Percentiles rank a stretch among this genome's conserved stretches.
Conservation (phyloP, 2,888 invertebrate genomes). For the Sisyra nigra region DNA sequence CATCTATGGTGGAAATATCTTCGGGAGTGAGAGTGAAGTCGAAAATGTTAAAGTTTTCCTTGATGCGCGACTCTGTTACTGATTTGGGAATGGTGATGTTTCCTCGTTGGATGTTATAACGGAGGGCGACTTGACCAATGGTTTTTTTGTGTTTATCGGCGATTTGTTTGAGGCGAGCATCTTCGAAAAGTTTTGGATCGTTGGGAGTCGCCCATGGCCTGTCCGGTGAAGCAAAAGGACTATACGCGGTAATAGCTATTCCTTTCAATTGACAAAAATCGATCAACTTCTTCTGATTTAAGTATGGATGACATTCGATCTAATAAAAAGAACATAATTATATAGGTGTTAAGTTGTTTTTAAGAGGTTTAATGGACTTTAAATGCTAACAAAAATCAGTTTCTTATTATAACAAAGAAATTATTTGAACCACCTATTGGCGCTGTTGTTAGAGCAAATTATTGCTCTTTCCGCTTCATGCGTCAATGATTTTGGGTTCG, state of each 20-base stretch:
- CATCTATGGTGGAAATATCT: conserved; percentile 47
- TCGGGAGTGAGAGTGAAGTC: conserved; percentile 54
- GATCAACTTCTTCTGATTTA: conserved; percentile 52
- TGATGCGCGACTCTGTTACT: conserved; percentile 50
- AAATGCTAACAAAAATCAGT: too few species aligned
- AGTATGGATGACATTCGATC: conserved; percentile 70
- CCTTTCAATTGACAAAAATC: conserved; percentile 48
- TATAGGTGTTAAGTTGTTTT: too few species aligned
- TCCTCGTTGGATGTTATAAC: conserved; percentile 47
- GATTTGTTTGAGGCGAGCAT: conserved; percentile 45
- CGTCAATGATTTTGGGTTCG: too few species aligned
- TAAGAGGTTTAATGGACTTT: too few species aligned
- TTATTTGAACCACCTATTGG: too few species aligned
- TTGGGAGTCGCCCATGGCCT: conserved; percentile 66
- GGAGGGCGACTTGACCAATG: conserved; percentile 51
- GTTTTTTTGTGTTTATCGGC: conserved; percentile 47
- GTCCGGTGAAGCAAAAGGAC: conserved; percentile 73
- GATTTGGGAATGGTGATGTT: conserved; percentile 70
- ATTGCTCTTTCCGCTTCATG: too few species aligned
- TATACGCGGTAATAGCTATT: conserved; percentile 64
- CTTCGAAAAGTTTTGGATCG: conserved; percentile 55
- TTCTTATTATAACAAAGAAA: too few species aligned
- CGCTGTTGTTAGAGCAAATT: too few species aligned
- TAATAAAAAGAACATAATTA: conserved; percentile 20
- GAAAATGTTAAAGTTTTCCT: conserved; percentile 52